Evolutionary conservation across 2,113 vertebrate genomes (phyloP).

Genomic region (Lasiurus borealis): DNA sequence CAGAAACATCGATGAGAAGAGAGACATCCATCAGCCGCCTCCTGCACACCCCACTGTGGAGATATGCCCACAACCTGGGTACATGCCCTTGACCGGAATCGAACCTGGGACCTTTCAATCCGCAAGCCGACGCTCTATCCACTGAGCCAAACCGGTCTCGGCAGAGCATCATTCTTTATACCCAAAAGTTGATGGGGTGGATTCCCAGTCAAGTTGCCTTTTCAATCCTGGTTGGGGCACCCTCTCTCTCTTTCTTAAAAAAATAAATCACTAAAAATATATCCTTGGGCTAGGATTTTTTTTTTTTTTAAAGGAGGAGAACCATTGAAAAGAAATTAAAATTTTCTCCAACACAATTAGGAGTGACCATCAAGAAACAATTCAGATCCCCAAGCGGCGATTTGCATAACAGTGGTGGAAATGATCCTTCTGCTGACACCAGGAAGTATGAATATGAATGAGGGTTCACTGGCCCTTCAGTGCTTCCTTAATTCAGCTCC

Average conservation of each 20-base stretch:
- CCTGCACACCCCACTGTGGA: no score
- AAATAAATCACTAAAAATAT: neutral
- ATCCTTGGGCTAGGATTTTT: neutral
- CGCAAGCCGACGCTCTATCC: no score
- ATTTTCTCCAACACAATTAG: neutral
- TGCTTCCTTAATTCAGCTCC: neutral
- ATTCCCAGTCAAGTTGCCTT: neutral
- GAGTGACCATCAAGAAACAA: neutral
- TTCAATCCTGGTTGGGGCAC: no score
- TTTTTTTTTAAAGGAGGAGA: neutral
- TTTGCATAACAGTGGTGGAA: slow-evolving; percentile 11
- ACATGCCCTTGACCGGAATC: no score
- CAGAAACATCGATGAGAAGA: no score
- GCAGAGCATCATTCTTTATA: no score
- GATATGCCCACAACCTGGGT: no score
- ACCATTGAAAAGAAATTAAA: neutral
- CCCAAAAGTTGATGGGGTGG: neutral
- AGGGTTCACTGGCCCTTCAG: neutral
- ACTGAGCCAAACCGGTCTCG: no score
- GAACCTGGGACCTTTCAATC: no score
- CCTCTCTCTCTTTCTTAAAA: neutral
- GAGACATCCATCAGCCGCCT: no score
- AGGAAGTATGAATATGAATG: neutral
- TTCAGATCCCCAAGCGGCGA: slow-evolving; percentile 13
- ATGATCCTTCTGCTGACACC: neutral